Evolutionary conservation across 2,888 invertebrate species (phyloP).

Genomic region (Copidosoma aretas): DNA sequence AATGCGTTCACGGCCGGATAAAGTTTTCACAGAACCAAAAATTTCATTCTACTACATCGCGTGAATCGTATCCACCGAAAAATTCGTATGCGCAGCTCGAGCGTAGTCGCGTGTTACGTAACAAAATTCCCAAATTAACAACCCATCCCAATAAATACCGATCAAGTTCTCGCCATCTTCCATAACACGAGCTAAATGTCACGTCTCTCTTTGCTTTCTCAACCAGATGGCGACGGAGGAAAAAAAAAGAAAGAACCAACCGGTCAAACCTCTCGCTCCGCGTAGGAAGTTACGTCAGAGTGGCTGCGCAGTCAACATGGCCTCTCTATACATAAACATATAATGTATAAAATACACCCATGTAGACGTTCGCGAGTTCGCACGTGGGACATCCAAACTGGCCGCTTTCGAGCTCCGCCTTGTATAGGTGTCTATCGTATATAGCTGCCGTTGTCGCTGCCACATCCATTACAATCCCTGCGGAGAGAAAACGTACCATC

Average conservation of each 20-base stretch:
- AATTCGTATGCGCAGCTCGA: too few species aligned
- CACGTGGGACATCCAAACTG: constrained; percentile 34
- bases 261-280: constrained; percentile 44
- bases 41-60: too few species aligned
- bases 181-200: not conserved
- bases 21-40: too few species aligned
- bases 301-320: constrained; percentile 10
- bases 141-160: not conserved
- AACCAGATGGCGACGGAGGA: not conserved
- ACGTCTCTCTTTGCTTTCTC: not conserved
- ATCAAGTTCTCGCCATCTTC: not conserved
- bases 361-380: not conserved
- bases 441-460: not conserved
- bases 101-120: too few species aligned
- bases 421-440: not conserved
- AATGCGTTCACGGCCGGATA: too few species aligned
- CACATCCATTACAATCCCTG: too few species aligned
- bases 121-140: too few species aligned
- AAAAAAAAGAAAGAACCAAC: constrained; percentile 11
- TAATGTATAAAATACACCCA: too few species aligned
- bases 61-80: too few species aligned
- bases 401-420: constrained; percentile 11
- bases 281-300: constrained; percentile 59
- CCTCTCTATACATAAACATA: too few species aligned
- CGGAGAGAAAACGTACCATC: constrained; percentile 13